Percentiles rank a stretch among this genome's conserved stretches.
Evolutionary conservation across 2,888 invertebrate genomes (phyloP).

Genomic region (Metopia argyrocephala): DNA sequence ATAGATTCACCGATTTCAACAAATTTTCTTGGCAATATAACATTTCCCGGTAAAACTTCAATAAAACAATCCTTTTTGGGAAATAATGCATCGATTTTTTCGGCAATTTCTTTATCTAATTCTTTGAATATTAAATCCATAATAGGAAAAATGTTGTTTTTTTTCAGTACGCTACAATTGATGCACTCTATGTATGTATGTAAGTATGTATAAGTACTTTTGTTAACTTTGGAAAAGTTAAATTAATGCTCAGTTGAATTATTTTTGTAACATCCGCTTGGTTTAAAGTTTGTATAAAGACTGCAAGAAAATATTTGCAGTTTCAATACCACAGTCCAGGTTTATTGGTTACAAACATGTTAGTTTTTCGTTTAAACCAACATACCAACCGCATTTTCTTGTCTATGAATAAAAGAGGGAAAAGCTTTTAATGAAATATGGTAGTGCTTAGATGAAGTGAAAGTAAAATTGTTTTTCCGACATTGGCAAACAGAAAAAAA

Average conservation of each 20-base stretch:
- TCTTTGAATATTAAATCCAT: constrained; percentile 79
- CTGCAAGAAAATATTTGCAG: constrained; percentile 50
- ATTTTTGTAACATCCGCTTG: constrained; percentile 47
- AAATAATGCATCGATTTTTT: constrained; percentile 84
- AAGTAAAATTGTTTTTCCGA: constrained; percentile 68
- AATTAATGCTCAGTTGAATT: background rate
- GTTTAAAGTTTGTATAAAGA: constrained; percentile 59
- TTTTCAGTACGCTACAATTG: background rate
- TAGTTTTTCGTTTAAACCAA: background rate
- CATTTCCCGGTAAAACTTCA: constrained; percentile 85
- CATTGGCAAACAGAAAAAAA: constrained; percentile 44
- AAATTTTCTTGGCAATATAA: constrained; percentile 85
- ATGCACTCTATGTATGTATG: background rate
- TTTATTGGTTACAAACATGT: background rate
- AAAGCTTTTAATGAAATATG: constrained; percentile 11
- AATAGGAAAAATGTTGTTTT: constrained; percentile 25
- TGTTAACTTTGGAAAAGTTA: background rate
- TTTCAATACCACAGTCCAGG: constrained; percentile 29
- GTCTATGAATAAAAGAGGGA: constrained; percentile 14
- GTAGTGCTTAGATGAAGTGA: constrained; percentile 65
- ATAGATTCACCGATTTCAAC: constrained; percentile 85
- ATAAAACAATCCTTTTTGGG: constrained; percentile 85
- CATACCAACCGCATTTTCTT: constrained; percentile 19
- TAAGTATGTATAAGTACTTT: background rate
- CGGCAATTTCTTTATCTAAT: constrained; percentile 81